Percentiles rank a stretch among this genome's conserved stretches.
These are phyloP conservation scores for Ephestia elutella DNA, from an alignment of 1,140 invertebrate genomes.

Conservation along the genomic window DNA sequence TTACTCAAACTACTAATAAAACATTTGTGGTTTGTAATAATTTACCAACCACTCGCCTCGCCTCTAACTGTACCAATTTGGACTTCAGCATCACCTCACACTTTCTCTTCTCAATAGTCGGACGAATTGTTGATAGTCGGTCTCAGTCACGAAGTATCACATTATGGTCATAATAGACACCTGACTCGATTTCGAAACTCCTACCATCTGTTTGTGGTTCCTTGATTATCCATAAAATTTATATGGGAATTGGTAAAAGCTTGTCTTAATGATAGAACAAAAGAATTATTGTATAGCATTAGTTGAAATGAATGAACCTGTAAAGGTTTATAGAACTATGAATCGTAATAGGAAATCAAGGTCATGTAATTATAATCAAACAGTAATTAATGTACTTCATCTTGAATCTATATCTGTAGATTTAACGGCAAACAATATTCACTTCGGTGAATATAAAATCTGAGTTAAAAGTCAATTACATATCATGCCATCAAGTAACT, in stretches of 20 bases:
- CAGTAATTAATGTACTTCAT: neutral
- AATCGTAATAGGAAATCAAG: neutral
- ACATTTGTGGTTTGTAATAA: too few relatives aligned
- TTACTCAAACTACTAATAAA: too few relatives aligned
- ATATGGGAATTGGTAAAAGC: neutral
- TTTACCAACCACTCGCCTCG: neutral
- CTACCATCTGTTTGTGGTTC: neutral
- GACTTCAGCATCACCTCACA: conserved; percentile 1
- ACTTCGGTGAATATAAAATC: neutral
- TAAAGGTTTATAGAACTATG: neutral
- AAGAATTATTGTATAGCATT: neutral
- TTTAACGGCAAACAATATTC: neutral
- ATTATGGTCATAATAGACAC: conserved; percentile 3
- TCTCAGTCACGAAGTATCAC: conserved; percentile 15
- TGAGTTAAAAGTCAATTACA: neutral
- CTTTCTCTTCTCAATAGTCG: conserved; percentile 14
- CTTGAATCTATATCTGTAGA: neutral
- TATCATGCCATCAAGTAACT: neutral
- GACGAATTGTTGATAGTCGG: conserved; percentile 14
- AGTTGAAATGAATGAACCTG: neutral
- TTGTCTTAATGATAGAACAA: too few relatives aligned
- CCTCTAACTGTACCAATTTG: conserved; percentile 3
- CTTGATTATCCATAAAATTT: neutral
- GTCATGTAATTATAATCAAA: neutral
- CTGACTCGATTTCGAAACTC: neutral